phyloP scores from a whole-genome alignment of 2,113 vertebrate species.

The Protobothrops mucrosquamatus region DNA sequence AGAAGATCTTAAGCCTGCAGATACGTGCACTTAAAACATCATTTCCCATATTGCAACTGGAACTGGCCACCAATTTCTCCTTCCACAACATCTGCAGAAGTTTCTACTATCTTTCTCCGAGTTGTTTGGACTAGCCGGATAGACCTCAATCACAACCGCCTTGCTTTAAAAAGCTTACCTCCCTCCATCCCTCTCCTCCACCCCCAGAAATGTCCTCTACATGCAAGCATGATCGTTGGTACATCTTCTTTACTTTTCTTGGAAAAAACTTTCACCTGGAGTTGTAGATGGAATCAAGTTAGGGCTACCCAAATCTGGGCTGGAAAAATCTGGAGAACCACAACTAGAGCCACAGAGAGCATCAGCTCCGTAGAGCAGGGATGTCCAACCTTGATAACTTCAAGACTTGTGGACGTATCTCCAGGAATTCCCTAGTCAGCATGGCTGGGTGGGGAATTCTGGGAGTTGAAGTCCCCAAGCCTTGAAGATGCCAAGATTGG shows the following conservation, averaged over 20 bases:
- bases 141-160: neutral
- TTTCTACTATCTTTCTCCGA: constrained; percentile 23
- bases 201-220: neutral
- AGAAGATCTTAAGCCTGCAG: neutral
- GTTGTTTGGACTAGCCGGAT: neutral
- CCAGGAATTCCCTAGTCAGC: no score
- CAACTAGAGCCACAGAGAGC: no score
- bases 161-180: neutral
- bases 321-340: no score
- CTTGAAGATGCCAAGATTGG: no score
- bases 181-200: neutral
- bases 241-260: neutral
- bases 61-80: neutral
- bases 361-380: neutral
- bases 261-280: neutral
- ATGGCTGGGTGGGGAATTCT: no score
- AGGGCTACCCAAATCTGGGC: neutral
- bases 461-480: no score
- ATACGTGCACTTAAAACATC: neutral
- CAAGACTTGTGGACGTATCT: no score
- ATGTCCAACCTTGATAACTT: no score
- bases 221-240: neutral
- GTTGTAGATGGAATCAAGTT: neutral
- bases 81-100: neutral
- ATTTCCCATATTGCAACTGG: neutral